phyloP scores from a whole-genome alignment of 2,797 vertebrate genomes.

The Cossypha heuglini region DNA sequence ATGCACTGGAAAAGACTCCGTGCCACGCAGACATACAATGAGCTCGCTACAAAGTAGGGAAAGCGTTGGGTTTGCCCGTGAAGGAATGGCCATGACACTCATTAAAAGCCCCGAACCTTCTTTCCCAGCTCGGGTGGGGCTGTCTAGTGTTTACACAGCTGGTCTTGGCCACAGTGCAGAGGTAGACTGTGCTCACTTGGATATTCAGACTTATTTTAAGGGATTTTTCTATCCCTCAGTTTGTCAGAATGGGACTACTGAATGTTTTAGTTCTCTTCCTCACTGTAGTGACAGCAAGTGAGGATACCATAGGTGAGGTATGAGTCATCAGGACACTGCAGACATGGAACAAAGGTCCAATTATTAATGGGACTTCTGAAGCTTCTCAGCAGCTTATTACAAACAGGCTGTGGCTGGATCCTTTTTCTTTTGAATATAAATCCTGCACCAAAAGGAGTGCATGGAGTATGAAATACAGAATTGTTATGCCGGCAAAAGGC shows the following conservation, averaged over 20 bases:
- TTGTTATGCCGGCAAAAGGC: background rate
- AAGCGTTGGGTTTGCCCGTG: background rate
- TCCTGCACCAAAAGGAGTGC: background rate
- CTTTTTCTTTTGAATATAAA: background rate
- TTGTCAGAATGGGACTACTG: background rate
- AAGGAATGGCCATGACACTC: constrained; percentile 9
- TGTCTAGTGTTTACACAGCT: background rate
- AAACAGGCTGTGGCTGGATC: background rate
- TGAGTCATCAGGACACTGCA: rapidly evolving
- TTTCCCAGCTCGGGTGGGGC: background rate
- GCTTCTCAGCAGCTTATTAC: background rate
- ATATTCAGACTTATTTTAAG: background rate
- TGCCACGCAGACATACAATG: background rate
- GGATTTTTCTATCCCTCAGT: background rate
- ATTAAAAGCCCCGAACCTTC: background rate
- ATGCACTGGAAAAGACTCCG: background rate
- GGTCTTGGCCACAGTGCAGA: background rate
- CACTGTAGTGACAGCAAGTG: background rate
- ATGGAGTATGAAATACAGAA: background rate
- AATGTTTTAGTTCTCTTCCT: background rate
- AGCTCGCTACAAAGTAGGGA: background rate
- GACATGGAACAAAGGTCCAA: background rate
- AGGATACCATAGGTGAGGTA: background rate
- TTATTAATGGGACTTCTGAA: background rate
- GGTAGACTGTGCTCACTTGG: background rate